A percentile compares a stretch with the other conserved stretches of the same genome.
phyloP scores from a whole-genome alignment of 2,113 vertebrate genomes.

The Oncorhynchus clarkii region DNA sequence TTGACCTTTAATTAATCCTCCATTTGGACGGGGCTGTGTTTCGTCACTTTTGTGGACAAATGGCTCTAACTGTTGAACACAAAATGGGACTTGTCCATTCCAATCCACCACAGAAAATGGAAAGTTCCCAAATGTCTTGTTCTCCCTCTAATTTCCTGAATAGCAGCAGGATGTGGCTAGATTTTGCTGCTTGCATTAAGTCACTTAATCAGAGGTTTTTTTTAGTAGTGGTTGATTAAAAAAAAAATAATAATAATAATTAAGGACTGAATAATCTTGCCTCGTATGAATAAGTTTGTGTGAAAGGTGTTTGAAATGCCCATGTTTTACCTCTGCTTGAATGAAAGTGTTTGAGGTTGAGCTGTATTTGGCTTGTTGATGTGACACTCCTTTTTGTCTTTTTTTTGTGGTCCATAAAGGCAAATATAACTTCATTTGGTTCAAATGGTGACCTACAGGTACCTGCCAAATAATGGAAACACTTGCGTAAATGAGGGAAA shows the following conservation, averaged over 20 bases:
- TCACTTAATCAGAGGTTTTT: constrained; percentile 21
- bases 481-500: too few species aligned
- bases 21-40: too few species aligned
- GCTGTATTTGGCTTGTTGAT: too few species aligned
- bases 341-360: not conserved
- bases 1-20: too few species aligned
- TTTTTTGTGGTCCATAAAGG: too few species aligned
- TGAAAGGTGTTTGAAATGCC: not conserved
- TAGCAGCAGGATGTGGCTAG: not conserved
- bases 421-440: too few species aligned
- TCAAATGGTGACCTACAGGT: too few species aligned
- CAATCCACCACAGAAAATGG: not conserved
- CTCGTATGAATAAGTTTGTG: not conserved
- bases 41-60: not conserved
- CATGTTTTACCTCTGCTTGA: not conserved
- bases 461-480: too few species aligned
- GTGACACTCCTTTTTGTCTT: too few species aligned
- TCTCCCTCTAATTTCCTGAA: not conserved
- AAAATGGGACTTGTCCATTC: not conserved
- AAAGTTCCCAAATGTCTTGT: not conserved
- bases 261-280: constrained; percentile 10
- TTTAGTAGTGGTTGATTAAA: constrained; percentile 12
- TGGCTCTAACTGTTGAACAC: not conserved
- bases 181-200: not conserved
- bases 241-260: not conserved